Conservation (phyloP, 2,797 vertebrate genomes). For the Ctenosaura bakeri region DNA sequence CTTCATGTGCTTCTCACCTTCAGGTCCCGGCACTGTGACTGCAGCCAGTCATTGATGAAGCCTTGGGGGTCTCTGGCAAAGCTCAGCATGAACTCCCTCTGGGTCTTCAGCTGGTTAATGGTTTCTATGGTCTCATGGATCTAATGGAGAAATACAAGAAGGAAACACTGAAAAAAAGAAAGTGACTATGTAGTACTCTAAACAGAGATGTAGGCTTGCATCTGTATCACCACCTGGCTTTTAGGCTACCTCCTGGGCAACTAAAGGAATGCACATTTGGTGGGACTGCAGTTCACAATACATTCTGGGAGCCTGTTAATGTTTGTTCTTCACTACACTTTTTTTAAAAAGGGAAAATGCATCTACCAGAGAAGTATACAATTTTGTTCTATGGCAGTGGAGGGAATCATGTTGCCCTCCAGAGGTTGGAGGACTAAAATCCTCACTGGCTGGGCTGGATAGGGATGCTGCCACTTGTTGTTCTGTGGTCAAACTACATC, state of each 20-base stretch:
- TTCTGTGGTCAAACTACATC: neutral
- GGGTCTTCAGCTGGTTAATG: conserved; percentile 99
- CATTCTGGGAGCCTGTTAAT: neutral
- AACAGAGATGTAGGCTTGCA: neutral
- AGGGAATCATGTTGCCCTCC: too few relatives aligned
- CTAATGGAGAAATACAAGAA: conserved; percentile 76
- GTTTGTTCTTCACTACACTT: neutral
- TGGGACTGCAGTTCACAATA: neutral
- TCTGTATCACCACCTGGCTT: too few relatives aligned
- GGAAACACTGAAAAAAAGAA: neutral
- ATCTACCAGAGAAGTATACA: neutral
- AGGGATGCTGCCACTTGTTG: too few relatives aligned
- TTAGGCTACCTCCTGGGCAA: neutral
- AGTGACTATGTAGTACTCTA: neutral
- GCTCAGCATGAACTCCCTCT: conserved; percentile 99
- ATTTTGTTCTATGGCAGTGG: too few relatives aligned
- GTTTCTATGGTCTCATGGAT: conserved; percentile 99
- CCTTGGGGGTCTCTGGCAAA: conserved; percentile 99
- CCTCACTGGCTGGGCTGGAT: too few relatives aligned
- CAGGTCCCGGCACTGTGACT: conserved; percentile 98
- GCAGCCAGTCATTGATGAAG: conserved; percentile 99
- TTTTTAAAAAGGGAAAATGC: neutral
- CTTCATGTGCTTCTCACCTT: conserved; percentile 85
- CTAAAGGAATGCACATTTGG: neutral
- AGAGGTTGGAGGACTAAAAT: too few relatives aligned